These are phyloP conservation scores for Enteromius unitaeniatus DNA, from an alignment of 2,797 vertebrate species.

Conservation along the genomic window DNA sequence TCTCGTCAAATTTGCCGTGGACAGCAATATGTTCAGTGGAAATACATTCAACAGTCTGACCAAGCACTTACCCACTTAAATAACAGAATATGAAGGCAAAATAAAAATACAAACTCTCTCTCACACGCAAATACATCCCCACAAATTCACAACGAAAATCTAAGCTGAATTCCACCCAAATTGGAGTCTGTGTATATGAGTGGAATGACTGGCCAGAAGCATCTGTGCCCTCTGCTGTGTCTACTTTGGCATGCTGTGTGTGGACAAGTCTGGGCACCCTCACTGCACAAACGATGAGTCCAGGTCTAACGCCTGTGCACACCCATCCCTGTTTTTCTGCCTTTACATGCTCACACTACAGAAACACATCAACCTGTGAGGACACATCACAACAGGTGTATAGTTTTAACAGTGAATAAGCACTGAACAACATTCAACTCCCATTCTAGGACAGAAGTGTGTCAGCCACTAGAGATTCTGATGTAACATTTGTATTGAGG, in stretches of 20 bases:
- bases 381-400: background rate
- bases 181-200: background rate
- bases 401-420: slow-evolving; percentile 10
- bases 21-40: slow-evolving; percentile 25
- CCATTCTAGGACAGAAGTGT: background rate
- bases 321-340: background rate
- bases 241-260: slow-evolving; percentile 11
- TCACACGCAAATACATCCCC: slow-evolving; percentile 42
- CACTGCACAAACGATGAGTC: slow-evolving; percentile 21
- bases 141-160: slow-evolving; percentile 39
- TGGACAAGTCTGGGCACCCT: slow-evolving; percentile 35
- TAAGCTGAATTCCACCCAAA: slow-evolving; percentile 2
- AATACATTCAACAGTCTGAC: slow-evolving; percentile 1
- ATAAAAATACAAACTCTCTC: background rate
- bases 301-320: slow-evolving; percentile 14
- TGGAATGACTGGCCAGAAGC: background rate
- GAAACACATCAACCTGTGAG: slow-evolving; percentile 5
- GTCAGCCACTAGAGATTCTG: slow-evolving; percentile 3
- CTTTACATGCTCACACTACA: slow-evolving; percentile 3
- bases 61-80: background rate
- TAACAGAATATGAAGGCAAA: background rate
- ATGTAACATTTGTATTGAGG: background rate
- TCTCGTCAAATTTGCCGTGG: slow-evolving; percentile 10
- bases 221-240: background rate
- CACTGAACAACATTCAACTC: background rate